Percentiles rank a stretch among this genome's conserved stretches.
phyloP scores from a whole-genome alignment of 92 coral and sea anemone genomes.

The Epizoanthus rinbou region DNA sequence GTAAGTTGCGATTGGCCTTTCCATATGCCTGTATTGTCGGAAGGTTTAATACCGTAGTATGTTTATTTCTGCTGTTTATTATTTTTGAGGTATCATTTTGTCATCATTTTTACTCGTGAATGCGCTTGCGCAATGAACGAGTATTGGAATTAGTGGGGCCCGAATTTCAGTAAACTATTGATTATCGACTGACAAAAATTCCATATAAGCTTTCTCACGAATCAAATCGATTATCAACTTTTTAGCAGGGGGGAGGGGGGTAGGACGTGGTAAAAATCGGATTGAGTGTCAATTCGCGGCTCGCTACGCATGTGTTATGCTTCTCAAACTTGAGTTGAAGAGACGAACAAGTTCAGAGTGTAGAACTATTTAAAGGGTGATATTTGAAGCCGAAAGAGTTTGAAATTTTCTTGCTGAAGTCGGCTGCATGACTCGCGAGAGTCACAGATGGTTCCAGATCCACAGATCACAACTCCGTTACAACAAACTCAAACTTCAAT shows the following conservation, averaged over 20 bases:
- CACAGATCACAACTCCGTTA: background rate
- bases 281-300: conserved; percentile 4
- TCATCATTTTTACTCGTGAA: no score
- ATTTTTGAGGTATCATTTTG: no score
- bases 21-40: no score
- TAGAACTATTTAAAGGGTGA: background rate
- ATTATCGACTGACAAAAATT: no score
- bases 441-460: background rate
- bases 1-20: no score
- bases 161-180: no score
- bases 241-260: background rate
- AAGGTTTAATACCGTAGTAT: no score
- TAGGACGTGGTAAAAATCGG: background rate
- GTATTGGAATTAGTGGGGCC: no score
- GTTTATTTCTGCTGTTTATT: no score
- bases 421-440: conserved; percentile 5
- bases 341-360: background rate
- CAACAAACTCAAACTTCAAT: conserved; percentile 4
- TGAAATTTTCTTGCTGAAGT: background rate
- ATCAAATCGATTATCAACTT: background rate
- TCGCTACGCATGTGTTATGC: background rate
- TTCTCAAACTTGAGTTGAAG: no score
- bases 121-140: no score
- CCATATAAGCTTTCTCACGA: no score
- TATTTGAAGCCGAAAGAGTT: background rate